Evolutionary conservation across 2,113 vertebrate genomes (phyloP), one percentile per base, ranked within the genome.

Genomic region (Psettodes erumei): DNA sequence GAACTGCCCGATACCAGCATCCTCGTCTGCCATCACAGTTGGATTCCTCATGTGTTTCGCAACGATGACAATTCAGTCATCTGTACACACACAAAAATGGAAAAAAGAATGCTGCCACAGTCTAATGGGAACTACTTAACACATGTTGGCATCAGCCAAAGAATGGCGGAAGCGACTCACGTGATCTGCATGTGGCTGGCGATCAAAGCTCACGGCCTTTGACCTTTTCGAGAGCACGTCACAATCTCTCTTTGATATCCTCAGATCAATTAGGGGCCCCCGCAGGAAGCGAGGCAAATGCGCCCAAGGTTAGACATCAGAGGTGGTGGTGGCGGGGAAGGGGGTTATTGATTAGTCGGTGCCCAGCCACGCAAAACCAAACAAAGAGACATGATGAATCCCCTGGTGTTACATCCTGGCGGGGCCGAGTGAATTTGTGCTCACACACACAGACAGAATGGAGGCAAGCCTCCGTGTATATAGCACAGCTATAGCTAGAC

Each of bases 221-320:
- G 64, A 76, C 81, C 63, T 79, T 71, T 51, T 8, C 8, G 4
- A 8, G 28, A 43, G 12, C 8, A 51, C 61, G 58, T 88, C 76
- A 71, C 75, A 83, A 67, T 89, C 60, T 82, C 38, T 59, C 21
- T 85, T 79, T 86, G 82, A 87, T 85, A 56, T 72, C 50, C 42
- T 40, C 33, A 15, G 61, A 87, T 86, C 77, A 76, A 73, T 87
- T 74, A 54, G 40, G 30, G 7, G 35, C 33, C 70, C 75, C 43
- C 30, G 9, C 3, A 42, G 79, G 79, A 65, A 27, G 56, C 1
- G n/a, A 45, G 48, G 28, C 70, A 30, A 56, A 43, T 37, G 70
- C 67, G 61, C 35, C n/a, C 69, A 72, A 84, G 80, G 71, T 79
- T 51, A 65, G 65, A 69, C 56, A 68, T 85, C 67, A 89, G 55